Conservation (phyloP, 2,797 vertebrate species). For the Alfaro cultratus region DNA sequence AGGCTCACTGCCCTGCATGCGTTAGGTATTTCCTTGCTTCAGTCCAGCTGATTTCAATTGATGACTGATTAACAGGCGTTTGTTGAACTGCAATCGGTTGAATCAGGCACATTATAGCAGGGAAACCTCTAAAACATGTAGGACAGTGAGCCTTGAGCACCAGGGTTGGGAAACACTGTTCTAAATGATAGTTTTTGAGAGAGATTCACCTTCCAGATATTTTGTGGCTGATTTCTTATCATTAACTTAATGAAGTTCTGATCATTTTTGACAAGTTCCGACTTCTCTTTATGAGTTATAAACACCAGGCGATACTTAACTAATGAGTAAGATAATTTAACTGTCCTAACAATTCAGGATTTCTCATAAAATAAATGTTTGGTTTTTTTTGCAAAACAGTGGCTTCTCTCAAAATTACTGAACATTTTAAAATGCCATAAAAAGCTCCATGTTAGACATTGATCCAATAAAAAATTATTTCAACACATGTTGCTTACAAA, state of each 20-base stretch:
- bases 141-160: no score
- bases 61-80: no score
- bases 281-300: not conserved
- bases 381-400: not conserved
- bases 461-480: not conserved
- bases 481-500: not conserved
- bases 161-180: no score
- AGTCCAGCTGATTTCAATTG: no score
- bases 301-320: not conserved
- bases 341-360: not conserved
- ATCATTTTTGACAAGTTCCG: not conserved
- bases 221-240: not conserved
- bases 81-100: no score
- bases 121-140: no score
- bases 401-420: no score
- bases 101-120: no score
- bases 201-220: not conserved
- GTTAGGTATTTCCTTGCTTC: no score
- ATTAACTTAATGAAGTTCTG: not conserved
- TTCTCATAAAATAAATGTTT: not conserved
- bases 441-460: not conserved
- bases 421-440: not conserved
- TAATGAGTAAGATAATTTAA: not conserved
- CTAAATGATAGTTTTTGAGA: not conserved
- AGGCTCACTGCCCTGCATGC: no score